Base-by-base conservation (phyloP, 2,113 vertebrate species). In the Corvus cornix region DNA sequence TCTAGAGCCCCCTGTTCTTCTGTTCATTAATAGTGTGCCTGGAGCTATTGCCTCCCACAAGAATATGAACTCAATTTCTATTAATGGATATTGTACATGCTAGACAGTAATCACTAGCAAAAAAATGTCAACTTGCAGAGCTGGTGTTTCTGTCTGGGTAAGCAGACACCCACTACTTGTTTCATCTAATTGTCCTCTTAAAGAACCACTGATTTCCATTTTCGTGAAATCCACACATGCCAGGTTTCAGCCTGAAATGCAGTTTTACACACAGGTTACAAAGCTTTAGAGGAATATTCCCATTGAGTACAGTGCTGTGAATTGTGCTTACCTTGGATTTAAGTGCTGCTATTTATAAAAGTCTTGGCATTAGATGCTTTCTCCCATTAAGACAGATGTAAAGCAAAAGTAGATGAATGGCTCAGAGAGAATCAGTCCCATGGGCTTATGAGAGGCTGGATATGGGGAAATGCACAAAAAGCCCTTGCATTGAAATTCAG, bases 311-410 rank as follows among this genome's bases (percentile, higher is more conserved):
- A 79, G 59, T 11, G 33, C 41, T 46, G 53, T 91, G 84, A 87
- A 62, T 60, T 62, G 66, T 87, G n/a, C 74, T 96, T 60, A 30
- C 68, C 69, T 79, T 87, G 84, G 77, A 63, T 95, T 93, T 95
- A 82, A 93, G 81, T 82, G 74, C 84, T 87, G 66, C 77, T 93
- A 53, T 91, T 91, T 87, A 56, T 84, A 67, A 73, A 96, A 80
- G 75, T 83, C 76, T 55, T 87, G 68, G 51, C 9, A 24, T 56
- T 31, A 74, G 67, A 62, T 79, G n/a, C 51, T 77, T 79, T 33
- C 68, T 87, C 95, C 72, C 75, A 67, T 88, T 93, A 80, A 90
- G 70, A 59, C 27, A 83, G 63, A 63, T 58, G 43, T 85, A 84
- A 89, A 91, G 58, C 23, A 87, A 69, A 90, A 85, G 87, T 23